Evolutionary conservation across 2,113 vertebrate species (phyloP), one percentile per base, ranked within the genome.

Genomic region (Phalacrocorax carbo): DNA sequence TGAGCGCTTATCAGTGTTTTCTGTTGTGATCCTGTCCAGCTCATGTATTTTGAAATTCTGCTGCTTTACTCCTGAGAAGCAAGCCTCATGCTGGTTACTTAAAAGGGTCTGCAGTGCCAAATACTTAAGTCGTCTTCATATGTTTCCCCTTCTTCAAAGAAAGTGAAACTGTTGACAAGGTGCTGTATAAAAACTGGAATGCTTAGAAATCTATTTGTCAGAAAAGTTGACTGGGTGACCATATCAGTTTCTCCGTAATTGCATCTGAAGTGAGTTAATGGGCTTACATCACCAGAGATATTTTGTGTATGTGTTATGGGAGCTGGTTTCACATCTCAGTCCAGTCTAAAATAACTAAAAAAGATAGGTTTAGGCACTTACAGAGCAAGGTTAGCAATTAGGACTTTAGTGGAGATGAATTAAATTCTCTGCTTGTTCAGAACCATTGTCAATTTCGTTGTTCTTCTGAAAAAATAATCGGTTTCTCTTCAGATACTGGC

Each of bases 241-340:
- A 0, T 78, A 51, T 75, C 22, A 16, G 3, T 70, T 91, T 36
- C 34, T 75, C 30, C 14, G 6, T 66, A 38, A 61, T 52, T 75
- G 51, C 19, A 8, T 46, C 6, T 46, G 22, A 61, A 86, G 40
- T 40, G 55, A 70, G 42, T 40, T 82, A 73, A 51, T 42, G 51
- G 36, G 23, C 51, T 91, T 86, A 22, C 36, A n/a, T 75, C 70
- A 42, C 62, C 61, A 52, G 29, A 86, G 85, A 13, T 34, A 16
- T 77, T 60, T 73, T 58, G 44, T 9, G 3, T 60, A 29, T 42
- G 20, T 79, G 40, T 60, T 0, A 0, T 60, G n/a, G 32, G 65
- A 91, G 44, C 23, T 5, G 3, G 55, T 73, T 78, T 69, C 65
- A 36, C 18, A 13, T 72, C 49, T 69, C 14, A 12, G 51, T 82